Evolutionary conservation across 2,888 invertebrate species (phyloP), one percentile per base, ranked within the genome.

Genomic region (Melipona bicolor): DNA sequence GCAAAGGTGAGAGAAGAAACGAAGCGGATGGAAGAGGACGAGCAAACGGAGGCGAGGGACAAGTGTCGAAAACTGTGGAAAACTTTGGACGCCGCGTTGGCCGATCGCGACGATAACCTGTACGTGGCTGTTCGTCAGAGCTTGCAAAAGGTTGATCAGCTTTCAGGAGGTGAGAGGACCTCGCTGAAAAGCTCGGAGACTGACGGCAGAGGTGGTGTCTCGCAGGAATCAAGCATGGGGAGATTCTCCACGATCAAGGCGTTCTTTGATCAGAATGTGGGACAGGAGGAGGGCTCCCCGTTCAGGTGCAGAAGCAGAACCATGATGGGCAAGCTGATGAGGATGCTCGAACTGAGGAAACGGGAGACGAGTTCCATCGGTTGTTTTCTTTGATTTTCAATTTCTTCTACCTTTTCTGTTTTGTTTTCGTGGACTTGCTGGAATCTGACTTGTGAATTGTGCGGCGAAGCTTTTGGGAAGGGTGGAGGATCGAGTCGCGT

Each of bases 71-170:
- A 73, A 64, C 65, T 61, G 52, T 83, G 83, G n/a, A 80, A 17
- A 76, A 83, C 83, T 27, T 73, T 80, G 56, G 80, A 83, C 69
- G 64, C 13, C 3, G 43, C 49, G 17, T 19, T 61, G 65, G 72
- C 27, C 27, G 76, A 69, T 6, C 32, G 17, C 32, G 24, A 71
- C 56, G 79, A 68, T 56, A 80, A 80, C 76, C 76, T 83, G 36
- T 83, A 83, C 76, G 21, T 43, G 27, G 76, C 62, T 9, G 83
- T 83, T 17, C 83, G 80, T 27, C 80, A 73, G 76, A 75, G 21
- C 21, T 43, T 80, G 56, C 72, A 77, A 50, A 83, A 80, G 52
- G 80, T 83, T 27, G 50, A 83, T 72, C 71, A 32, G 17, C n/a
- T 73, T 17, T 77, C 83, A 3, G 19, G 15, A 49, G 21, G 24